Base-by-base conservation (phyloP, 2,113 vertebrate species). In the Monarcha castaneiventris region DNA sequence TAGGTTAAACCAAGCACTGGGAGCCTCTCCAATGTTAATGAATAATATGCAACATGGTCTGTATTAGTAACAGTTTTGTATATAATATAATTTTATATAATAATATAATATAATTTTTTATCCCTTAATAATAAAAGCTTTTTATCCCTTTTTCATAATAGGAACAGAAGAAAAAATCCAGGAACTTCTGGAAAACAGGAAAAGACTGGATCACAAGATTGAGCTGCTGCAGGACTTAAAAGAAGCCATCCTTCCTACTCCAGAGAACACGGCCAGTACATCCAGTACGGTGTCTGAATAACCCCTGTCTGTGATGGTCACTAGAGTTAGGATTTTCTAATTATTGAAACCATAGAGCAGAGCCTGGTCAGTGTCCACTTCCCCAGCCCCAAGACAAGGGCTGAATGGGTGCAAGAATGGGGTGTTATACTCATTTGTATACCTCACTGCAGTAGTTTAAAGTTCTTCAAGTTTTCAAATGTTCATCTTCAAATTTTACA, bases 141-240 rank as follows among this genome's bases (percentile, higher is more conserved):
- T 54, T 78, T 46, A 30, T 76, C 44, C 26, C 30, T 67, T 94
- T 79, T 67, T 95, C 16, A 6, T 73, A 35, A 83, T 23, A 98
- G 98, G 54, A 90, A 91, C 97, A 83, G 94, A 97, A 29, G 72
- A 79, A 18, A 97, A 96, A 94, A 97, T 98, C 20, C 87, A 91
- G 44, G 66, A 97, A 43, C 93, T 93, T 88, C 59, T 97, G 63
- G 91, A 97, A 93, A 97, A 39, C 46, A 93, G 58, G 58, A 93
- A 67, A 93, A 81, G 75, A 51, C 75, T 98, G 89, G 96, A 97
- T 93, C 63, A 87, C 66, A 92, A 97, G 78, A 96, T 96, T 29
- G 72, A 97, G 19, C 73, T 97, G 21, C 96, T 98, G 48, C 86
- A 93, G 63, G 92, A 96, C 25, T 77, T 98, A 46, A 95, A 97